These are phyloP conservation scores for Sebastes umbrosus DNA, from an alignment of 2,797 vertebrate genomes.

Conservation along the genomic window DNA sequence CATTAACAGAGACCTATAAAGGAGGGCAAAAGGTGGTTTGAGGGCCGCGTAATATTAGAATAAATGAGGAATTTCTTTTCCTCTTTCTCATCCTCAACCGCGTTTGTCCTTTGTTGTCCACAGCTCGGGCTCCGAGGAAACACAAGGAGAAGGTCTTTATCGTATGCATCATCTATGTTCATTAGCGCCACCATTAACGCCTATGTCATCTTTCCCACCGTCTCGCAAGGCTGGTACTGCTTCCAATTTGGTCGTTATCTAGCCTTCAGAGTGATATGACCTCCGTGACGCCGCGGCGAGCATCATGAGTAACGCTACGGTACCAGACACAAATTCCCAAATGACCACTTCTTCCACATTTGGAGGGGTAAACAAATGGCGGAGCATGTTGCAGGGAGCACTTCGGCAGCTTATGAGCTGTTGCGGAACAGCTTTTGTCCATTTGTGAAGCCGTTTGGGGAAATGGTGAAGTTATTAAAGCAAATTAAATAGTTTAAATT, in stretches of 20 bases:
- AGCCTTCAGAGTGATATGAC: constrained; percentile 12
- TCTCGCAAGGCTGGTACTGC: constrained; percentile 25
- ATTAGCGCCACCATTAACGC: constrained; percentile 66
- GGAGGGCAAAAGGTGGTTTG: constrained; percentile 2
- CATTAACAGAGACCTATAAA: neutral
- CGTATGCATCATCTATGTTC: constrained; percentile 68
- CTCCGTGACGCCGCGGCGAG: neutral
- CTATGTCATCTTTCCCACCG: constrained; percentile 40
- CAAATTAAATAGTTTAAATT: neutral
- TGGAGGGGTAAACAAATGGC: neutral
- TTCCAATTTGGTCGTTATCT: constrained; percentile 39
- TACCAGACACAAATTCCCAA: constrained; percentile 10
- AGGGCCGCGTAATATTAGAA: constrained; percentile 9
- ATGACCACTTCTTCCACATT: constrained; percentile 9
- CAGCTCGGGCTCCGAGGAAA: constrained; percentile 24
- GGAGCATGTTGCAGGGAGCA: neutral
- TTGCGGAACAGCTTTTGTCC: neutral
- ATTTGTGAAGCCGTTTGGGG: neutral
- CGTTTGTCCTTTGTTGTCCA: constrained; percentile 46
- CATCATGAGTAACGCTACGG: neutral
- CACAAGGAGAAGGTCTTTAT: constrained; percentile 46
- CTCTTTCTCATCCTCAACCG: constrained; percentile 17
- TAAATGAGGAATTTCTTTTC: constrained; percentile 24
- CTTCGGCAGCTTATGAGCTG: neutral
- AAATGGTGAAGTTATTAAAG: neutral